These are phyloP conservation scores for human DNA, from an alignment of 2,113 vertebrate genomes.

Conservation along the genomic window GRCh38 chr6:107543001-107543500, in stretches of 20 bases:
- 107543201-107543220: not conserved
- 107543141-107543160: not conserved
- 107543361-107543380: not conserved
- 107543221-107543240: not conserved
- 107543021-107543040: slow-evolving; percentile 5
- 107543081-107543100: not conserved
- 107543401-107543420: not conserved
- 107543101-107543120: not conserved
- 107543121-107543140: not conserved
- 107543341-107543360: not conserved
- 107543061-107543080: not conserved
- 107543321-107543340: not conserved
- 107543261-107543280: not conserved
- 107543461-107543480: not conserved
- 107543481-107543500: not conserved
- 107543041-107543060: slow-evolving; percentile 28
- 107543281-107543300: not conserved
- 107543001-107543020: not conserved
- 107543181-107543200: not conserved
- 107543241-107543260: not conserved
- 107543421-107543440: not conserved
- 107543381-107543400: not conserved
- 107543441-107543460: not conserved
- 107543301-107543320: not conserved
- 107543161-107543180: not conserved